Base-by-base conservation (phyloP, 2,888 invertebrate species). In the Drosophila prostipennis region DNA sequence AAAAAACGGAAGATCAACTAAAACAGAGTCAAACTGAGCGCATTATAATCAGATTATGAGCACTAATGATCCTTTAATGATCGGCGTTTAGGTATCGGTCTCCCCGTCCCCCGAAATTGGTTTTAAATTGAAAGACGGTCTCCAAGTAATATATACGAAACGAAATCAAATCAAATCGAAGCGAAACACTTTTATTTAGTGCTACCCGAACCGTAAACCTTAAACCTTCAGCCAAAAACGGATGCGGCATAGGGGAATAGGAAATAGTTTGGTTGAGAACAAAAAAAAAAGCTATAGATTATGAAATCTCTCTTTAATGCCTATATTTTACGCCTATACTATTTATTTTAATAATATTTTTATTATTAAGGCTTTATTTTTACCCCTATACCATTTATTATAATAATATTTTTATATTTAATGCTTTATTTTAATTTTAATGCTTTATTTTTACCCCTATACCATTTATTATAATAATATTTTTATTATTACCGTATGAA, bases 1-100 rank as follows among this genome's bases (percentile, higher is more conserved):
- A 2, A 19, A 19, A 60, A 58, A 48, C 42, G 57, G 6, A 61
- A 51, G 61, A 63, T 56, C 46, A 70, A 70, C 75, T 74, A 74
- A 81, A 72, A 73, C 77, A 80, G 72, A 83, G 68, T 68, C 71
- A 86, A 78, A 83, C 79, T 77, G 84, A 79, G 83, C 80, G 89
- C 90, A 91, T 91, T 91, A 91, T 91, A 91, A 91, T 91, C 91
- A 90, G 91, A 91, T 91, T 91, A 91, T 90, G 91, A 84, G 70
- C 85, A 86, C 89, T 91, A 91, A 91, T 90, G 91, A 89, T 89
- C 90, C 90, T 91, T 90, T 91, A 91, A 91, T 91, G 90, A 91
- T 88, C 89, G 87, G 77, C 91, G 91, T 91, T 91, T 91, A 91
- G 84, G 70, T 85, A 37, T 72, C 54, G 48, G 46, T 55, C 55